Evolutionary conservation across 2,888 invertebrate genomes (phyloP).

Genomic region (Orthonevra nobilis): DNA sequence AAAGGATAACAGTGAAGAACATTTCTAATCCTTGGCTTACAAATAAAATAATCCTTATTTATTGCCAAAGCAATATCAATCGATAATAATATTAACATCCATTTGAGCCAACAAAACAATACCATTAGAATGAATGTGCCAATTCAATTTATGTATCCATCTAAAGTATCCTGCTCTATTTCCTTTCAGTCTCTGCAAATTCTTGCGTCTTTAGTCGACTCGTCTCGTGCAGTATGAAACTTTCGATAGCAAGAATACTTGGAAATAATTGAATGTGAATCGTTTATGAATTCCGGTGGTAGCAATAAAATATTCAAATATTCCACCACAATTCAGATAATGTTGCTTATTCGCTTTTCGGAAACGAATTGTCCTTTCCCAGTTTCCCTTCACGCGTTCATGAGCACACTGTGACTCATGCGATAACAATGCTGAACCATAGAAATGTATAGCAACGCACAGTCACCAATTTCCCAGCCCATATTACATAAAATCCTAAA

Average conservation of each 20-base stretch:
- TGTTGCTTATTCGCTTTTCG: constrained; percentile 50
- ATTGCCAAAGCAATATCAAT: constrained; percentile 65
- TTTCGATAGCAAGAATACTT: no score
- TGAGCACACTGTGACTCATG: background rate
- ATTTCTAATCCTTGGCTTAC: constrained; percentile 39
- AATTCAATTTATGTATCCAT: constrained; percentile 59
- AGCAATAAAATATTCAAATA: constrained; percentile 70
- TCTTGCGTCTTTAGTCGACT: no score
- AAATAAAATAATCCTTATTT: constrained; percentile 64
- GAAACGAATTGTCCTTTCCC: constrained; percentile 11
- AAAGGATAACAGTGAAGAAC: background rate
- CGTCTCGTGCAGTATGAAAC: no score
- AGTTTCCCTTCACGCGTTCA: background rate
- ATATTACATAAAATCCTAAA: constrained; percentile 55
- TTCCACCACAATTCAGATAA: constrained; percentile 62
- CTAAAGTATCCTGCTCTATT: constrained; percentile 9
- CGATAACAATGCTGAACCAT: background rate
- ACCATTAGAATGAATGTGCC: constrained; percentile 53
- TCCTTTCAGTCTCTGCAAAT: no score
- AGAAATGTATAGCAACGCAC: constrained; percentile 11
- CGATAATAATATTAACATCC: constrained; percentile 66
- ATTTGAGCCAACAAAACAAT: constrained; percentile 59
- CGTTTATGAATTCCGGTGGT: constrained; percentile 63
- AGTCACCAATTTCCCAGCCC: no score
- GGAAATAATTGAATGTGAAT: constrained; percentile 67